These are phyloP conservation scores for Drosophila repletoides DNA, from an alignment of 1,140 invertebrate species.

Conservation along the genomic window DNA sequence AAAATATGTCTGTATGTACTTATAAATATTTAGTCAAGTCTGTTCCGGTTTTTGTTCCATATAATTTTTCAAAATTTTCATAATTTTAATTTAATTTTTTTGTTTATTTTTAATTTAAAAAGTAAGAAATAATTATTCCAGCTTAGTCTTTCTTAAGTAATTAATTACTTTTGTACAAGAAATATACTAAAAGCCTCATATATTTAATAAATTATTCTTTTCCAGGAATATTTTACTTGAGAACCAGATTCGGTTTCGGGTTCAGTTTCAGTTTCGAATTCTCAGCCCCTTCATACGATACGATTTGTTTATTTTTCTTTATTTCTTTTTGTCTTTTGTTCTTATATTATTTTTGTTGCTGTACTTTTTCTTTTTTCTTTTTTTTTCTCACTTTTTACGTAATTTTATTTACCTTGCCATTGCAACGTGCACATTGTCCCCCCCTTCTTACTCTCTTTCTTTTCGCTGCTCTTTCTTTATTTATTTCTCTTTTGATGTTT, in stretches of 20 bases:
- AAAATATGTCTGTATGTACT: background rate
- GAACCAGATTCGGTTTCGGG: slow-evolving; percentile 8
- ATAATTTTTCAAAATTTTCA: background rate
- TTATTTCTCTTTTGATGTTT: slow-evolving; percentile 1
- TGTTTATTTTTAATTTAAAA: no score
- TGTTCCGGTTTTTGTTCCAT: slow-evolving; percentile 10
- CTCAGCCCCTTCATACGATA: background rate
- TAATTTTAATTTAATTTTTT: no score
- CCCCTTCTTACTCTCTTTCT: background rate
- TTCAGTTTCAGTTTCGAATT: slow-evolving; percentile 1
- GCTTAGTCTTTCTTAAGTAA: no score
- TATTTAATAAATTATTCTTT: no score
- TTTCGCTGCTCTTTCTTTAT: background rate
- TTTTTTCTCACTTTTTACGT: slow-evolving; percentile 60
- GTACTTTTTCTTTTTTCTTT: slow-evolving; percentile 22
- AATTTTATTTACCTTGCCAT: slow-evolving; percentile 45
- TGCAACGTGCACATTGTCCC: slow-evolving; percentile 50
- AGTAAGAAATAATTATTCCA: no score
- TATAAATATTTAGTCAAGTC: slow-evolving; percentile 1
- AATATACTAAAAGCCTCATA: no score
- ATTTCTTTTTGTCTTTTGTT: slow-evolving; percentile 7
- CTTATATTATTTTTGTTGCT: slow-evolving; percentile 22
- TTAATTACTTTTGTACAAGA: no score
- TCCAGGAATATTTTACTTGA: no score
- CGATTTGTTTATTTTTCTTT: background rate